Base-by-base conservation (phyloP, 2,797 vertebrate genomes). In the Neosalanx taihuensis region DNA sequence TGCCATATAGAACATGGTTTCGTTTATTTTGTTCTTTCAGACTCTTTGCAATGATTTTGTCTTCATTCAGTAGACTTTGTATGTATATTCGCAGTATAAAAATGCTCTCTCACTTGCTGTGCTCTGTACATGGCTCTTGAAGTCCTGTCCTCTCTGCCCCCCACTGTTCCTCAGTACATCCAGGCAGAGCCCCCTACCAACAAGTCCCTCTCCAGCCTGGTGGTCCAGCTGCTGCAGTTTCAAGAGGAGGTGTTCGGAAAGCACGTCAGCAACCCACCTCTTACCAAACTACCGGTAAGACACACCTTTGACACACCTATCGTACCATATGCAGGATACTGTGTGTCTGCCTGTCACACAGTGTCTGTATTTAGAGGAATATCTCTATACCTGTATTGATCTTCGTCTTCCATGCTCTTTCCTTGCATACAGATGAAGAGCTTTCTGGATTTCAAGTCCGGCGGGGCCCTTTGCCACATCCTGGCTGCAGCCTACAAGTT, bases 401-500 rank as follows among this genome's bases (percentile, higher is more conserved):
- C 41, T 12, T 46, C 41, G 13, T 58, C 20, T 30, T 23, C 9
- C 13, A 41, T 13, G 29, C 12, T 26, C 51, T 56, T 4, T 81
- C 26, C 65, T 60, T 64, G 79, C 81, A 56, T 72, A 5, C 79
- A 99, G 97, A 98, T 98, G 84, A 99, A 99, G 87, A 95, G 95
- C 90, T 99, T 99, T 84, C 89, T 98, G 89, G 97, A 99, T 89
- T 99, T 99, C 83, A 99, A 99, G 90, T 95, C 97, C 9, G 97
- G 97, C 68, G 97, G 97, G 33, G 91, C 97, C 75, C 88, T 99
- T 15, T 99, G 97, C 88, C 96, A 99, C 83, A 98, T 99, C 81
- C 93, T 99, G 84, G 97, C 97, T 78, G 95, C 97, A 49, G 97
- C 97, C 81, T 99, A 99, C 92, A 99, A 99, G 86, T 99, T 99